Conservation (phyloP, 1,140 invertebrate species). For the Triops longicaudatus region DNA sequence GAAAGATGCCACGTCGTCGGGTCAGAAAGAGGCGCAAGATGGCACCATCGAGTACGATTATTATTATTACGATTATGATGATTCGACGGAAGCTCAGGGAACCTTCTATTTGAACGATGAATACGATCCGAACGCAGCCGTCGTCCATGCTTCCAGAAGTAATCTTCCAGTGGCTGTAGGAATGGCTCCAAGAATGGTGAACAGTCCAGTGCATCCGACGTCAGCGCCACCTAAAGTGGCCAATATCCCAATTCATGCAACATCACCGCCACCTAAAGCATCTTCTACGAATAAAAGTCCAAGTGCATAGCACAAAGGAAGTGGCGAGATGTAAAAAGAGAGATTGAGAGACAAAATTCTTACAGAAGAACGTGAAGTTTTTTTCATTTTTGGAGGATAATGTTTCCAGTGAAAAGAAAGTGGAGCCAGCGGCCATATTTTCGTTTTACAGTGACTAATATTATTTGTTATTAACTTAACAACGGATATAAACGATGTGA, state of each 20-base stretch:
- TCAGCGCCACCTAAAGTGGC: neutral
- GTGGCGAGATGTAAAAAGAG: neutral
- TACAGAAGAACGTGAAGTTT: neutral
- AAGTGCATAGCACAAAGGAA: neutral
- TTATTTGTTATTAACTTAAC: conserved; percentile 13
- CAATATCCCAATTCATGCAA: neutral
- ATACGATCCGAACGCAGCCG: conserved; percentile 24
- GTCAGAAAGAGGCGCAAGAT: conserved; percentile 20
- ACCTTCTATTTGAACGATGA: conserved; percentile 27
- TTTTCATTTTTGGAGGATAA: neutral
- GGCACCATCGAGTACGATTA: conserved; percentile 25
- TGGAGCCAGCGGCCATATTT: conserved; percentile 3
- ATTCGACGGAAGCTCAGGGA: conserved; percentile 17
- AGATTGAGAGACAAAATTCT: neutral
- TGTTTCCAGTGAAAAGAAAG: neutral
- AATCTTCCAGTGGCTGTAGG: neutral
- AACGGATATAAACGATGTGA: neutral
- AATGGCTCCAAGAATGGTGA: neutral
- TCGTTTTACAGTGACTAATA: neutral
- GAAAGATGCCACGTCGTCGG: neutral
- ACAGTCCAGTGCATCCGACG: neutral
- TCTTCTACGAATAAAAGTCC: neutral
- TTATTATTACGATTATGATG: conserved; percentile 28
- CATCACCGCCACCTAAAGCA: neutral
- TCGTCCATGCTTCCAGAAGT: neutral